phyloP scores from a whole-genome alignment of 2,113 vertebrate species.

The Galeopterus variegatus region DNA sequence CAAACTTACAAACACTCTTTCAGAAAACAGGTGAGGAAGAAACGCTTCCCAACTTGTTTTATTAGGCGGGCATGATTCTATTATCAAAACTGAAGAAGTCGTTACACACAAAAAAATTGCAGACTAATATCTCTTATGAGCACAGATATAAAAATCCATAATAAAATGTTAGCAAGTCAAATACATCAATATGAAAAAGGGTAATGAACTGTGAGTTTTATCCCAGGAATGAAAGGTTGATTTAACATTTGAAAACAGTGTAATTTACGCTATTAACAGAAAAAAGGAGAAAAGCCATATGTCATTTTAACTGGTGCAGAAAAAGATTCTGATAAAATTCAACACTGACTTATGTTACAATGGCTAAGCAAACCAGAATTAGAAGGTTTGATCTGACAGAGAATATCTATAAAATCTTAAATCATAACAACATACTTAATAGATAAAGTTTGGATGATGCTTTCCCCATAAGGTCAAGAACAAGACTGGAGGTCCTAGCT shows the following conservation, averaged over 20 bases:
- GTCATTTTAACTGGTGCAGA: neutral
- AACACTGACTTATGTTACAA: neutral
- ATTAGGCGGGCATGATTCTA: neutral
- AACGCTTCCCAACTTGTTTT: neutral
- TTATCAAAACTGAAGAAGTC: neutral
- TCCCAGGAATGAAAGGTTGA: neutral
- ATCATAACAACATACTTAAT: neutral
- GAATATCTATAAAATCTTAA: neutral
- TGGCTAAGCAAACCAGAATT: neutral
- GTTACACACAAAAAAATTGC: neutral
- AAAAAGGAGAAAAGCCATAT: neutral
- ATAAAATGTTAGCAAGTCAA: neutral
- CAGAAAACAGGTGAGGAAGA: neutral
- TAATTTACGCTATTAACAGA: neutral
- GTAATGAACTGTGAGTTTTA: neutral
- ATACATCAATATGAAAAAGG: neutral
- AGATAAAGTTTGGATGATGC: neutral
- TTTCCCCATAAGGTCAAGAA: neutral
- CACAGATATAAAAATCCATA: neutral
- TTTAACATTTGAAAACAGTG: neutral
- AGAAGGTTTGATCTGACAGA: neutral
- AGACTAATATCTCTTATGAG: neutral
- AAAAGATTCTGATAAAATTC: neutral
- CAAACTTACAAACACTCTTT: neutral
- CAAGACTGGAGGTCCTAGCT: neutral